These are phyloP conservation scores for Lepisosteus oculatus DNA, from an alignment of 2,113 vertebrate species.

Conservation along the genomic window DNA sequence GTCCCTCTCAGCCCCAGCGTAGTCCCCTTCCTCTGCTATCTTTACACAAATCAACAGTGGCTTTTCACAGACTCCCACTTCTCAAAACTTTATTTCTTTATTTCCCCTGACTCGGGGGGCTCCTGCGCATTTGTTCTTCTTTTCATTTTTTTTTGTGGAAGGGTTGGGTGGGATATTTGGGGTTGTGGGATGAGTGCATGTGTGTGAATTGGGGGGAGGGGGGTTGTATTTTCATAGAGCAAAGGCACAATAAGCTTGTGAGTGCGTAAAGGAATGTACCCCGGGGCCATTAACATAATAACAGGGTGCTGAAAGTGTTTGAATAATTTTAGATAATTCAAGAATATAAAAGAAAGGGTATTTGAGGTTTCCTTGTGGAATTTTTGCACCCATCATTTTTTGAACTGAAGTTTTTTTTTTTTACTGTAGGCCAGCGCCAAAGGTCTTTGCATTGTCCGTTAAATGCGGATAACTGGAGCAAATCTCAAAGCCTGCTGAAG, in stretches of 20 bases:
- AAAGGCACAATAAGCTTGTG: conserved; percentile 53
- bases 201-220: conserved; percentile 25
- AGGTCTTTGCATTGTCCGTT: too few species aligned
- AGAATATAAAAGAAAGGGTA: conserved; percentile 42
- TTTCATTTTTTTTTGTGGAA: conserved; percentile 24
- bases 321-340: conserved; percentile 58
- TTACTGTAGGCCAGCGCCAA: too few species aligned
- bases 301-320: conserved; percentile 53
- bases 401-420: too few species aligned
- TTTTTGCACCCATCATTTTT: too few species aligned
- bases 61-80: conserved; percentile 49
- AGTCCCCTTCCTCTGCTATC: conserved; percentile 30
- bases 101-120: conserved; percentile 41
- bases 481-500: too few species aligned
- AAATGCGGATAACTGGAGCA: too few species aligned
- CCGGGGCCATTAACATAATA: conserved; percentile 64
- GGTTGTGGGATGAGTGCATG: conserved; percentile 23
- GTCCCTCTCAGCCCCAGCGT: conserved; percentile 46
- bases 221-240: conserved; percentile 46
- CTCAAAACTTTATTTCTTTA: conserved; percentile 53
- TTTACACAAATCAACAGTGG: conserved; percentile 8
- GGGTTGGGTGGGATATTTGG: conserved; percentile 30
- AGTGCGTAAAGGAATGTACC: conserved; percentile 54
- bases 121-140: conserved; percentile 32
- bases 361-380: conserved; percentile 13